Percentiles rank a stretch among this genome's conserved stretches.
Evolutionary conservation across 2,797 vertebrate species (phyloP).

Genomic region (Phrynocephalus guinanensis): DNA sequence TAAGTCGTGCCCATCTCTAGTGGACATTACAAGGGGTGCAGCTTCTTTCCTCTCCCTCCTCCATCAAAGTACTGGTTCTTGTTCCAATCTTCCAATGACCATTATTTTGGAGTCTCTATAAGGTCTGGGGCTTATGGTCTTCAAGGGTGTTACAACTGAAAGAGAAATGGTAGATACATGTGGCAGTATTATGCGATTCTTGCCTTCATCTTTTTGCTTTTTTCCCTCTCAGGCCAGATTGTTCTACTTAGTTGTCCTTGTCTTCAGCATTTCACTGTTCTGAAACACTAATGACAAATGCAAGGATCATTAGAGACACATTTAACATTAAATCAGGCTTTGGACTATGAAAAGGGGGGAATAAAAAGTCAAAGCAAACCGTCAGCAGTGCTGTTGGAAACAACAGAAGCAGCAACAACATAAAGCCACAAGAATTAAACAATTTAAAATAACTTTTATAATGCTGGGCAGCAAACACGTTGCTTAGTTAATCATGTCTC

Average conservation of each 20-base stretch:
- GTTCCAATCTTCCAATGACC: too few species aligned
- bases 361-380: slow-evolving; percentile 26
- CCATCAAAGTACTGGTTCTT: too few species aligned
- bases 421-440: neutral
- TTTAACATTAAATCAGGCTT: slow-evolving; percentile 37
- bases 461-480: neutral
- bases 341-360: slow-evolving; percentile 11
- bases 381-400: neutral
- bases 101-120: too few species aligned
- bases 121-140: too few species aligned
- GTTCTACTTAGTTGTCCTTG: slow-evolving; percentile 26
- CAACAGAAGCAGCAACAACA: neutral
- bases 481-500: neutral
- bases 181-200: neutral
- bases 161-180: neutral
- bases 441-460: slow-evolving; percentile 10
- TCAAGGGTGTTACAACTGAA: too few species aligned
- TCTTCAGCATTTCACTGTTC: slow-evolving; percentile 17
- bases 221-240: neutral
- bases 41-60: too few species aligned
- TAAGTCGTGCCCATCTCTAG: too few species aligned
- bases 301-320: neutral
- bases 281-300: slow-evolving; percentile 16
- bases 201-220: neutral
- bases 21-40: too few species aligned